Evolutionary conservation across 2,888 invertebrate genomes (phyloP).

Genomic region (Vesta saturnalis): DNA sequence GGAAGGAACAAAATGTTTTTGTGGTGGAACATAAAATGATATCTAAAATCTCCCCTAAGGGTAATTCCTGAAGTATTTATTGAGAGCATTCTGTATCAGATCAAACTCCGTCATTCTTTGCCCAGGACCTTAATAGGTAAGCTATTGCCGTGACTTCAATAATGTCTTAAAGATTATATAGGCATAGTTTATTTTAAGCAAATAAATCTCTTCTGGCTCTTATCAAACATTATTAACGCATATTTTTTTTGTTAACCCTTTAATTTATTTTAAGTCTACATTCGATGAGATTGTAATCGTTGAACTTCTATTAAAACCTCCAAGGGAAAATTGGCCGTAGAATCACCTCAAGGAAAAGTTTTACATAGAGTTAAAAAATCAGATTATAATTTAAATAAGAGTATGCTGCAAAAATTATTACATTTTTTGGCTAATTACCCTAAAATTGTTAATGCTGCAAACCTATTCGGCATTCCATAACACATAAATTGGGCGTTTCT

Average conservation of each 20-base stretch:
- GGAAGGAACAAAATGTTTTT: constrained; percentile 29
- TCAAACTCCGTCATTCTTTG: constrained; percentile 27
- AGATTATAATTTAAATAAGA: too few relatives aligned
- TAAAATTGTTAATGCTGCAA: too few relatives aligned
- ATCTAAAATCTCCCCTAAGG: constrained; percentile 30
- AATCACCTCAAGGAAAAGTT: too few relatives aligned
- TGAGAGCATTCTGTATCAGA: constrained; percentile 30
- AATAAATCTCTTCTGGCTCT: neutral
- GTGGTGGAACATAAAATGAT: constrained; percentile 25
- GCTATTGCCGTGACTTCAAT: constrained; percentile 27
- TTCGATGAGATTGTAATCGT: too few relatives aligned
- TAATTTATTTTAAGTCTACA: too few relatives aligned
- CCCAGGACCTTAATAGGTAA: constrained; percentile 3
- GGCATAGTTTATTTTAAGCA: neutral
- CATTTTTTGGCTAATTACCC: too few relatives aligned
- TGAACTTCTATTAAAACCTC: too few relatives aligned
- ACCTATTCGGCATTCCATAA: too few relatives aligned
- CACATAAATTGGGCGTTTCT: too few relatives aligned
- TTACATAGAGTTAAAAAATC: too few relatives aligned
- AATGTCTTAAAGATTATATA: neutral
- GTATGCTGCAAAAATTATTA: too few relatives aligned
- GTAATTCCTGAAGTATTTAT: constrained; percentile 33
- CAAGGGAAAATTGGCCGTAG: too few relatives aligned
- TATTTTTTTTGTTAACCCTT: neutral
- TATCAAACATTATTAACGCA: neutral